Evolutionary conservation across 2,797 vertebrate genomes (phyloP).

Genomic region (Loris lydekkerianus): DNA sequence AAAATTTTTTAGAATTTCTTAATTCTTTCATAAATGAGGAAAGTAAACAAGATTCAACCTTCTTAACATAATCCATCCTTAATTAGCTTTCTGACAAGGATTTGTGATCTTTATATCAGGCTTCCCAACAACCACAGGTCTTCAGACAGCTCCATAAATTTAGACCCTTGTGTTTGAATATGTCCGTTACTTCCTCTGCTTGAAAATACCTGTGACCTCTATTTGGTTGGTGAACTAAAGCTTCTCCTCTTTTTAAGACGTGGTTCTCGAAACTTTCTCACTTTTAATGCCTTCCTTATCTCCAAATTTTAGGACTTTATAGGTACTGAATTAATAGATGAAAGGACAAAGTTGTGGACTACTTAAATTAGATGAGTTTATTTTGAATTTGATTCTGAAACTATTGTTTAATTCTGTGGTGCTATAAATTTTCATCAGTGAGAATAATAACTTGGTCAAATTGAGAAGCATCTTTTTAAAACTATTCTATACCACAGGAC

Average conservation of each 20-base stretch:
- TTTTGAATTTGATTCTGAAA: slow-evolving; percentile 27
- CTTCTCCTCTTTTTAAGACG: neutral
- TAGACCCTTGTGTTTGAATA: fast-evolving
- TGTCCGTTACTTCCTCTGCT: neutral
- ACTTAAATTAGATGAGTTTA: neutral
- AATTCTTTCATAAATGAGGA: neutral
- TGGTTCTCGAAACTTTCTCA: neutral
- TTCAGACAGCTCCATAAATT: fast-evolving
- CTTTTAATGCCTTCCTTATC: neutral
- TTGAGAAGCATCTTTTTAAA: neutral
- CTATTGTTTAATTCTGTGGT: neutral
- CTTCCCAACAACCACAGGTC: neutral
- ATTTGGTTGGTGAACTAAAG: neutral
- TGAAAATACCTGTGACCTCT: fast-evolving
- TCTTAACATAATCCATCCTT: neutral
- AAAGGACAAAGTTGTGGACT: neutral
- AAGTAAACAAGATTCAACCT: neutral
- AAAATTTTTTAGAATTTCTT: neutral
- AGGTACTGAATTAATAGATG: neutral
- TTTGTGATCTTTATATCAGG: fast-evolving
- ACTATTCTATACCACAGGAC: neutral
- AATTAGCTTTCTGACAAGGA: neutral
- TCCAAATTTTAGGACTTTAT: neutral
- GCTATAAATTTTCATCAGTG: neutral
- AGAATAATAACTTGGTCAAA: neutral